Evolutionary conservation across 2,888 invertebrate species (phyloP), one percentile per base, ranked within the genome.

Genomic region (Andrena praecox): DNA sequence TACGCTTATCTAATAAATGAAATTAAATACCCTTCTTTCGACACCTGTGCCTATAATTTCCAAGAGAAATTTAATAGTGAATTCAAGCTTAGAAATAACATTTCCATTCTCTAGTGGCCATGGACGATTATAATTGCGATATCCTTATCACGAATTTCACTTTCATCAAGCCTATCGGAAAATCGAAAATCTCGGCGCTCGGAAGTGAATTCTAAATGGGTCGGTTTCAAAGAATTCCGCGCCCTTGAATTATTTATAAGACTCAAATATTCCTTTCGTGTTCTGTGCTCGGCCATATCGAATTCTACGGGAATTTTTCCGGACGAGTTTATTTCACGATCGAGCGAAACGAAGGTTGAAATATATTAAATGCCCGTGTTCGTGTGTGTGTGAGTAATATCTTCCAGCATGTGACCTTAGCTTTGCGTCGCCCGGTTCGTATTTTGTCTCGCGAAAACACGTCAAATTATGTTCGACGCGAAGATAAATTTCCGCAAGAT

Each of bases 401-500:
- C 52, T 42, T 54, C 2, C 7, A 31, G n/a, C 16, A 20, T 0
- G 7, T 24, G 29, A 20, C 27, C 35, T 48, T 66, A 48, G 35
- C 24, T 35, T 62, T 70, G 52, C 63, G 33, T 35, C n/a, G 72
- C 29, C 16, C 72, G 60, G 42, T 48, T 64, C 66, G 24, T 64
- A 70, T 80, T 84, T 84, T 60, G 60, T 27, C 10, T 48, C 31
- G 8, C 27, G 62, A 27, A 33, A 54, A 63, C 35, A 35, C 10
- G 52, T 16, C 6, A 50, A 48, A 56, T 50, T 31, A 67, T 48
- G 29, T 52, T 52, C 16, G 62, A 60, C 12, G 8, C 0, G 52
- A 20, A 16, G 12, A 48, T 78, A 84, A 72, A 84, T 73, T 84
- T 66, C 42, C 2, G 68, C 60, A 27, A 82, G 31, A 59, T 67